Conservation (phyloP, 2,797 vertebrate species). For the Brachymystax lenok region DNA sequence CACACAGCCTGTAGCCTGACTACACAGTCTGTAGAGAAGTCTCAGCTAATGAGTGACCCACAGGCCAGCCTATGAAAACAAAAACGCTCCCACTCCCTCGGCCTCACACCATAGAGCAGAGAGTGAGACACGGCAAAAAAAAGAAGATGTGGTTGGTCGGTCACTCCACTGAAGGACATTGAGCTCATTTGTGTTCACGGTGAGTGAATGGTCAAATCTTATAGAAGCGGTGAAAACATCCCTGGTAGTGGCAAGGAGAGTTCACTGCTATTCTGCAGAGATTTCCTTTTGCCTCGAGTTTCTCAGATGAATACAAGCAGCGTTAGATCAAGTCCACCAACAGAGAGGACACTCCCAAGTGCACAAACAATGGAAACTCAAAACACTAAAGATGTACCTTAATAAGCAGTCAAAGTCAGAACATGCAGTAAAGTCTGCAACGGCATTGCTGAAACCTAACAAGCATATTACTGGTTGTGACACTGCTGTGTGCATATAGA, state of each 20-base stretch:
- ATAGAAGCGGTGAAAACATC: background rate
- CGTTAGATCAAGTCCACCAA: background rate
- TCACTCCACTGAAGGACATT: background rate
- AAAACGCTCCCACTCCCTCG: background rate
- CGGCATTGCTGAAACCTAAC: background rate
- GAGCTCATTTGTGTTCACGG: background rate
- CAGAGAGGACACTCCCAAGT: background rate
- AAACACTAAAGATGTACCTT: background rate
- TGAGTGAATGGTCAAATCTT: background rate
- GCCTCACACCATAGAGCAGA: background rate
- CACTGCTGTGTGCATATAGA: background rate
- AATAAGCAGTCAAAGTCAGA: background rate
- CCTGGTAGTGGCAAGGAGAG: background rate
- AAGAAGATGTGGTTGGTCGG: background rate
- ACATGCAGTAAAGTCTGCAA: background rate
- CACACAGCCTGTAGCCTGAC: background rate
- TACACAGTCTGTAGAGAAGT: background rate
- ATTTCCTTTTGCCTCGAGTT: background rate
- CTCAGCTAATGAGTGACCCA: background rate
- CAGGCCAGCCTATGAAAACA: conserved; percentile 8
- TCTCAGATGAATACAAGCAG: background rate
- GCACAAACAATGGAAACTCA: background rate
- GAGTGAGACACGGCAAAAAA: background rate
- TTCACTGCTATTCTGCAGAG: background rate
- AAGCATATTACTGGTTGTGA: background rate